Evolutionary conservation across 2,113 vertebrate species (phyloP).

Genomic region (Tapirus terrestris): DNA sequence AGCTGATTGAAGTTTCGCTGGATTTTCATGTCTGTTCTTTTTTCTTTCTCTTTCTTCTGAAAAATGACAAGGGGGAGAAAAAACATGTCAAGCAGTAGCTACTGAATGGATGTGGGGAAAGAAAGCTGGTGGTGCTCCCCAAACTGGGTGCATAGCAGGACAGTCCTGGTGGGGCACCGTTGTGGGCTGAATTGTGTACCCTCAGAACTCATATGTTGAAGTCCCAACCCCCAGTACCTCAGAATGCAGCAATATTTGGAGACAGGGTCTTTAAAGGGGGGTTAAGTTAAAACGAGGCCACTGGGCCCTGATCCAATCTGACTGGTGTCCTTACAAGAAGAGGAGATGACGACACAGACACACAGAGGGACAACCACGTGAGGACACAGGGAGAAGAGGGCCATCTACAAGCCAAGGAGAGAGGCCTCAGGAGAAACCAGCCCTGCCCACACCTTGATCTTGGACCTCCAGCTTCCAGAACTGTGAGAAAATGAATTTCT

Average conservation of each 20-base stretch:
- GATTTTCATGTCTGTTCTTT: background rate
- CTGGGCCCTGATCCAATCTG: background rate
- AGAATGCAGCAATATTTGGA: background rate
- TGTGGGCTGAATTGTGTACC: fast-evolving
- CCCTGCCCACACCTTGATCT: background rate
- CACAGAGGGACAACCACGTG: fast-evolving
- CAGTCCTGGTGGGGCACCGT: fast-evolving
- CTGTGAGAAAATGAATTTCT: background rate
- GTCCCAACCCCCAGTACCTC: background rate
- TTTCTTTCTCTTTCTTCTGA: background rate
- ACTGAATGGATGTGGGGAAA: fast-evolving
- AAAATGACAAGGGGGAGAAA: background rate
- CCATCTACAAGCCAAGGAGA: too few relatives aligned
- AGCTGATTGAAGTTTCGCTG: fast-evolving
- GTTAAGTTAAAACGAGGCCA: background rate
- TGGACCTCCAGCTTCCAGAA: background rate
- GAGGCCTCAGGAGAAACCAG: background rate
- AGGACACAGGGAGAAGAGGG: background rate
- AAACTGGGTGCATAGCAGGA: background rate
- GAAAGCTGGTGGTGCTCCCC: fast-evolving
- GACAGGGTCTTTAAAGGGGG: background rate
- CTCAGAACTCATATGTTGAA: background rate
- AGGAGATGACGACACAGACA: too few relatives aligned
- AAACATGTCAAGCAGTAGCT: background rate
- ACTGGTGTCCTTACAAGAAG: background rate